phyloP scores from a whole-genome alignment of 2,113 vertebrate genomes.

The Dipodomys spectabilis region DNA sequence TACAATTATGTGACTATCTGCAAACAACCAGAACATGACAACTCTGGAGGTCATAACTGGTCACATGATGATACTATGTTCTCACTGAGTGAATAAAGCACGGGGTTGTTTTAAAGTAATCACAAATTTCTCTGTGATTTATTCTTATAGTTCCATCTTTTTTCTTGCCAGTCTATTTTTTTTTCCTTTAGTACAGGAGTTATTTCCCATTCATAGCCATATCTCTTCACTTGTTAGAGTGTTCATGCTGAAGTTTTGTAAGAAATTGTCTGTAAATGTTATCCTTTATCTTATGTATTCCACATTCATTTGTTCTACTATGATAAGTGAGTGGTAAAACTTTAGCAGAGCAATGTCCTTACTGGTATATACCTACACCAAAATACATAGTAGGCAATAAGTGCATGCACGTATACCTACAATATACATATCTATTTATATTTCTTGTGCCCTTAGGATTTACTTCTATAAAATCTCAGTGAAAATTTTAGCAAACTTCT shows the following conservation, averaged over 20 bases:
- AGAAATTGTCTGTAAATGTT: not conserved
- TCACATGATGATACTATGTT: not conserved
- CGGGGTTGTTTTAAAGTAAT: not conserved
- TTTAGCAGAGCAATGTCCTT: not conserved
- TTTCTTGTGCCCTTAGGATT: not conserved
- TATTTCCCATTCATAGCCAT: not conserved
- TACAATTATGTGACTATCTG: not conserved
- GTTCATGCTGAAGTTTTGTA: not conserved
- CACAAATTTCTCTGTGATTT: not conserved
- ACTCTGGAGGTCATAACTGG: not conserved
- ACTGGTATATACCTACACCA: not conserved
- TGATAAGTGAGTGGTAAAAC: not conserved
- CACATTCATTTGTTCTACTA: not conserved
- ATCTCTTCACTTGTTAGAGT: not conserved
- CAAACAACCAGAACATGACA: not conserved
- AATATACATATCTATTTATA: not conserved
- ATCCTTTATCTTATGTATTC: not conserved
- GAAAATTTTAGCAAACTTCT: not conserved
- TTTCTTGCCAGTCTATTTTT: not conserved
- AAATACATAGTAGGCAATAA: not conserved
- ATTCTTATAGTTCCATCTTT: not conserved
- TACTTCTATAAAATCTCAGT: constrained; percentile 17
- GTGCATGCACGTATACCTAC: not conserved
- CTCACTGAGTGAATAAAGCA: not conserved
- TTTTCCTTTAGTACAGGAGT: not conserved